Evolutionary conservation across 2,797 vertebrate species (phyloP).

Genomic region (Centroberyx gerrardi): DNA sequence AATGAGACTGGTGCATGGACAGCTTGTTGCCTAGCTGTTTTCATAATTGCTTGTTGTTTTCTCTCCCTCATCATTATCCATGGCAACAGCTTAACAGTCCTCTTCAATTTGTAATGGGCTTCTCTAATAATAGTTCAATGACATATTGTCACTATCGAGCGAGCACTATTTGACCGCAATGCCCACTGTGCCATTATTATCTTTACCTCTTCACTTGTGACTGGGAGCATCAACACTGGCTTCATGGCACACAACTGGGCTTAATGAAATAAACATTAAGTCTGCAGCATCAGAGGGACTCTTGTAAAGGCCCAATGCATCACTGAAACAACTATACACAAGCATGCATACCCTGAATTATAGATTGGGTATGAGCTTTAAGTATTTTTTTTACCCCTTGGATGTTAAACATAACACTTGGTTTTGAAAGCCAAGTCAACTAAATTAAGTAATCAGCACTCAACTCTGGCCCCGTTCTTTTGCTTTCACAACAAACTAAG

Average conservation of each 20-base stretch:
- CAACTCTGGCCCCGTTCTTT: slow-evolving; percentile 48
- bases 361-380: neutral
- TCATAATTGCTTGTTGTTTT: slow-evolving; percentile 32
- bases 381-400: neutral
- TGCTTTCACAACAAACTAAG: slow-evolving; percentile 47
- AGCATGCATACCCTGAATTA: neutral
- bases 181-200: slow-evolving; percentile 16
- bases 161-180: slow-evolving; percentile 1
- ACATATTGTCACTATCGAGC: neutral
- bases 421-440: slow-evolving; percentile 22
- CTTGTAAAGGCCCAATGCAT: neutral
- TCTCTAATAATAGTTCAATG: slow-evolving; percentile 13
- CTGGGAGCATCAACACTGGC: neutral
- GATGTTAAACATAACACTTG: slow-evolving; percentile 1
- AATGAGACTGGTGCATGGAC: neutral
- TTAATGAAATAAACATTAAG: neutral
- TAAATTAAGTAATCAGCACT: slow-evolving; percentile 34
- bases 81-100: slow-evolving; percentile 25
- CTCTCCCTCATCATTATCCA: slow-evolving; percentile 18
- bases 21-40: slow-evolving; percentile 14
- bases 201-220: neutral
- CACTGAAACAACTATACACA: neutral
- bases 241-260: neutral
- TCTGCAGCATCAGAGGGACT: neutral
- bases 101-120: slow-evolving; percentile 12